These are phyloP conservation scores for Pegea sp. DNA, from an alignment of 23 tunicate species.

Conservation along the genomic window DNA sequence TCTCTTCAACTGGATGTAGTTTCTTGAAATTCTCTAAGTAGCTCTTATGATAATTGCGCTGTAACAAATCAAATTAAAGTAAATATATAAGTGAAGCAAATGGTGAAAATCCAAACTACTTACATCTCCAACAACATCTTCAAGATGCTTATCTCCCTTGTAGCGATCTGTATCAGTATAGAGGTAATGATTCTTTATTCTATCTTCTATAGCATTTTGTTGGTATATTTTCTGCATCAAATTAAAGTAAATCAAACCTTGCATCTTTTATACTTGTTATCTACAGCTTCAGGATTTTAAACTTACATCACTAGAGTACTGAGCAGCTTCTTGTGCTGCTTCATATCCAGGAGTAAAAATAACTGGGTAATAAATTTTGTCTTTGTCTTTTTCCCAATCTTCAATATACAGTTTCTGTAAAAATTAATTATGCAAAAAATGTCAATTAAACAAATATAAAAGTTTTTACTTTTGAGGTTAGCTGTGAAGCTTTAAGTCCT, in stretches of 20 bases:
- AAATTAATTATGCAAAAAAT: conserved; percentile 1
- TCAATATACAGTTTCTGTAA: conserved; percentile 55
- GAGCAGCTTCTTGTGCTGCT: conserved; percentile 25
- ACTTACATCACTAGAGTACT: conserved; percentile 66
- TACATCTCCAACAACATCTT: conserved; percentile 31
- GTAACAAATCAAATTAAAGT: too few species aligned
- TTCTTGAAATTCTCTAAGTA: too few species aligned
- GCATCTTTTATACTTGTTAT: neutral
- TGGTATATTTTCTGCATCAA: too few species aligned
- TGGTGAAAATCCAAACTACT: too few species aligned
- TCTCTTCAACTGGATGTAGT: conserved; percentile 18
- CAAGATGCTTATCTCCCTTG: conserved; percentile 34
- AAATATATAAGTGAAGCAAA: too few species aligned
- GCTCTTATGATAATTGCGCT: too few species aligned
- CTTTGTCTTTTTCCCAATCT: conserved; percentile 93
- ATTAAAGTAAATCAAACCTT: neutral
- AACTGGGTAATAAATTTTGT: conserved; percentile 61
- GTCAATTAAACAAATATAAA: neutral
- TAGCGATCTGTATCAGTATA: conserved; percentile 70
- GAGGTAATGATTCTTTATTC: conserved; percentile 33
- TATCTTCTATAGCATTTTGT: too few species aligned
- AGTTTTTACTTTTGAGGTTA: conserved; percentile 17
- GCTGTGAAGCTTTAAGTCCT: conserved; percentile 25
- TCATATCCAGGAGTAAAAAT: conserved; percentile 97
- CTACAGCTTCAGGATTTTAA: too few species aligned